Evolutionary conservation across 2,113 vertebrate species (phyloP).

Genomic region (Castor canadensis): DNA sequence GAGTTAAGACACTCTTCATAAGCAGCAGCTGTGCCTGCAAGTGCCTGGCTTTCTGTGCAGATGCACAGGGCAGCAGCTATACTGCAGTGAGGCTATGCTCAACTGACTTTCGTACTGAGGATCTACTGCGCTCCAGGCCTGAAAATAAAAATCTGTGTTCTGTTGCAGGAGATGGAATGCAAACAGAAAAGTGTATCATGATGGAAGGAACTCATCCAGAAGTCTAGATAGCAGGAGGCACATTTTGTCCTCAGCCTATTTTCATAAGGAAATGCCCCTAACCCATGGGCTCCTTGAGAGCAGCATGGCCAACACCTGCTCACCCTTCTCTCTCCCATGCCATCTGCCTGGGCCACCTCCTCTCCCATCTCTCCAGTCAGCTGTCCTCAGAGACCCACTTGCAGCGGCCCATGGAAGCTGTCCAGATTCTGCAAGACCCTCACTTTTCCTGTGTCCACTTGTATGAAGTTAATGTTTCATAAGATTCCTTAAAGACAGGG

Average conservation of each 20-base stretch:
- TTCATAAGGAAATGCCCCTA: neutral
- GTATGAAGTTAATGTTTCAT: neutral
- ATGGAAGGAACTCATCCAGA: neutral
- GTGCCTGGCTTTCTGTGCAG: rapidly evolving
- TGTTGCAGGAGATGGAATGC: neutral
- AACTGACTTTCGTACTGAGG: neutral
- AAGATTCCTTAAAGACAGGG: neutral
- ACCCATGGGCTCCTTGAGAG: neutral
- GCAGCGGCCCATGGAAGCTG: neutral
- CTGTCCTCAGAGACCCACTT: neutral
- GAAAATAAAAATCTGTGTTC: neutral
- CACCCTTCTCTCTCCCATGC: rapidly evolving
- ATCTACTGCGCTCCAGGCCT: neutral
- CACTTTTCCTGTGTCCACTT: neutral
- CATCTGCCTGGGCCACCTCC: neutral
- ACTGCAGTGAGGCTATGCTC: neutral
- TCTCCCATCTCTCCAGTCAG: neutral
- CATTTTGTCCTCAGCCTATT: neutral
- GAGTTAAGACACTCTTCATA: neutral
- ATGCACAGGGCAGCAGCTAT: neutral
- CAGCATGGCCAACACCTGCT: too few relatives aligned
- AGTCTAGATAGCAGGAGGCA: neutral
- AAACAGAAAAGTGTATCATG: neutral
- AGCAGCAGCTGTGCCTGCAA: rapidly evolving
- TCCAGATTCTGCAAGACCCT: neutral